Percentiles rank a stretch among this genome's conserved stretches.
Conservation (phyloP, 2,797 vertebrate genomes). For the Adrianichthys oophorus region DNA sequence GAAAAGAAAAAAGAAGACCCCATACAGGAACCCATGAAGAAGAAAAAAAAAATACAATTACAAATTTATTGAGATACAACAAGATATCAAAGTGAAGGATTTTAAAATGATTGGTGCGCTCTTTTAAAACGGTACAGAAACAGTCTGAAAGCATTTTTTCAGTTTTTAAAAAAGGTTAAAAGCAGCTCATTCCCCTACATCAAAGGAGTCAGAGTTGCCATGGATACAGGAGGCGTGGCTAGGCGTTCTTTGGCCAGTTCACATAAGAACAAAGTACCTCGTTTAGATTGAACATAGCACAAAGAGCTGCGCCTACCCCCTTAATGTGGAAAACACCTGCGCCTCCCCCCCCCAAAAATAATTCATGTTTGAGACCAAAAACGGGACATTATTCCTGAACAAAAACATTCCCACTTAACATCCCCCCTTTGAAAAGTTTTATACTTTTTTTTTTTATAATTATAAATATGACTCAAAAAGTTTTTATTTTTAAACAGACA, state of each 20-base stretch:
- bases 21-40: constrained; percentile 66
- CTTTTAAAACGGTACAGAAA: constrained; percentile 73
- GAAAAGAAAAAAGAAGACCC: constrained; percentile 62
- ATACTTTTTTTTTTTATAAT: constrained; percentile 64
- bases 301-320: constrained; percentile 45
- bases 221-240: constrained; percentile 56
- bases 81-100: constrained; percentile 81
- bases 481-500: constrained; percentile 55
- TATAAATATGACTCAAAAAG: constrained; percentile 78
- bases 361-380: constrained; percentile 64
- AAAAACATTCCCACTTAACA: constrained; percentile 78
- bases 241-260: constrained; percentile 57
- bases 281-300: constrained; percentile 73
- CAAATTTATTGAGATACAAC: constrained; percentile 77
- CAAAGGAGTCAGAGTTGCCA: constrained; percentile 57
- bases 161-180: constrained; percentile 70
- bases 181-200: constrained; percentile 75
- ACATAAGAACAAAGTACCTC: constrained; percentile 81
- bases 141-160: constrained; percentile 54
- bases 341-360: constrained; percentile 48
- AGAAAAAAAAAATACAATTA: constrained; percentile 80
- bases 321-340: constrained; percentile 28
- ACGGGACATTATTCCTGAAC: constrained; percentile 80
- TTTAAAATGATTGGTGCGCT: constrained; percentile 80
- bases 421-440: constrained; percentile 41